These are phyloP conservation scores for Labia minor DNA, from an alignment of 2,888 invertebrate species.

Conservation along the genomic window DNA sequence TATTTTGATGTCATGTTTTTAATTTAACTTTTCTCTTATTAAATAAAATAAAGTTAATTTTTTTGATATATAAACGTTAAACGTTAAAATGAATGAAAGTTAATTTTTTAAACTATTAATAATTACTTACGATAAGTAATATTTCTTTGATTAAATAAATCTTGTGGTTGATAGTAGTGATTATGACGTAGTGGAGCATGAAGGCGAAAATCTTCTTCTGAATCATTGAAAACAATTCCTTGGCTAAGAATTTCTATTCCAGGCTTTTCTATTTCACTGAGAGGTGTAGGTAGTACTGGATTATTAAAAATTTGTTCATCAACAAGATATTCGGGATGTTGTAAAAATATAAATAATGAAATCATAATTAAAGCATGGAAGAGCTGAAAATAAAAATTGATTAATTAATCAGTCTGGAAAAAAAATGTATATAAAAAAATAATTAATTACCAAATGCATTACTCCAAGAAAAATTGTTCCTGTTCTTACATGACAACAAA, in stretches of 20 bases:
- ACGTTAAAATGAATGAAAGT: too few species aligned
- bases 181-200: not conserved
- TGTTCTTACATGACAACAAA: constrained; percentile 73
- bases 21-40: too few species aligned
- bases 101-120: not conserved
- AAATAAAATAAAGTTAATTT: too few species aligned
- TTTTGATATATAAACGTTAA: too few species aligned
- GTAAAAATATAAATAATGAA: constrained; percentile 39
- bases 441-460: constrained; percentile 66
- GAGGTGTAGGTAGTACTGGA: constrained; percentile 53
- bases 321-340: constrained; percentile 19
- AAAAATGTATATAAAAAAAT: too few species aligned
- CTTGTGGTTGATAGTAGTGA: constrained; percentile 21
- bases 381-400: constrained; percentile 23
- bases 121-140: constrained; percentile 53
- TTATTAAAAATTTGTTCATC: constrained; percentile 28
- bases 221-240: constrained; percentile 19
- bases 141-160: constrained; percentile 46
- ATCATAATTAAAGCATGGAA: constrained; percentile 63
- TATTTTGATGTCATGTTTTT: too few species aligned
- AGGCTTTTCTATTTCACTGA: constrained; percentile 52
- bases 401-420: too few species aligned
- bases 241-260: constrained; percentile 20
- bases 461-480: constrained; percentile 70
- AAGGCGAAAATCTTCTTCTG: constrained; percentile 17